These are phyloP conservation scores for Watsonalla cultraria DNA, from an alignment of 2,888 invertebrate species.

Conservation along the genomic window DNA sequence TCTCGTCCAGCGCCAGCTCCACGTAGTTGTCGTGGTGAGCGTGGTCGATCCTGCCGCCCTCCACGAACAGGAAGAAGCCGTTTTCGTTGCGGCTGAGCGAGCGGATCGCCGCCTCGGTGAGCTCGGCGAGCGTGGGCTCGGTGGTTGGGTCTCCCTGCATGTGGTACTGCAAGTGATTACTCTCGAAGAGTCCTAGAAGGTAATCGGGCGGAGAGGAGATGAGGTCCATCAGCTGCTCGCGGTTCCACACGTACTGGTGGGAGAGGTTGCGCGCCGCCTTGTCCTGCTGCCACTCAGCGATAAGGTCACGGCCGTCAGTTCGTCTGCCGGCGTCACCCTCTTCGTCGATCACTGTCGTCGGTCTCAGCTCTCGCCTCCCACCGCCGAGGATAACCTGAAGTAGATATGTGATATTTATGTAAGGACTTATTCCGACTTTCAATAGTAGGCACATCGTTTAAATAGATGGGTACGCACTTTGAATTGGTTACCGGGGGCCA, in stretches of 20 bases:
- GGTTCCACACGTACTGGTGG: slow-evolving; percentile 77
- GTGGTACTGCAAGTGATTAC: slow-evolving; percentile 81
- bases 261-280: slow-evolving; percentile 47
- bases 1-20: slow-evolving; percentile 82
- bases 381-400: slow-evolving; percentile 85
- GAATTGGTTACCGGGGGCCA: slow-evolving; percentile 80
- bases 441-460: too few relatives aligned
- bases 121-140: slow-evolving; percentile 80
- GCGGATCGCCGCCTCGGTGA: slow-evolving; percentile 81
- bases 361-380: slow-evolving; percentile 81
- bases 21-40: slow-evolving; percentile 80
- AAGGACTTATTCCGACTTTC: too few relatives aligned
- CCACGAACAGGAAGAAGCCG: slow-evolving; percentile 87
- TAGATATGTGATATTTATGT: too few relatives aligned
- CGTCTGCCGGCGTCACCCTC: slow-evolving; percentile 63
- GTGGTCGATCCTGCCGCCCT: slow-evolving; percentile 81
- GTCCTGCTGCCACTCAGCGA: slow-evolving; percentile 80
- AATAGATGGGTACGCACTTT: slow-evolving; percentile 73
- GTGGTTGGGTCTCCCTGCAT: slow-evolving; percentile 57
- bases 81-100: slow-evolving; percentile 79
- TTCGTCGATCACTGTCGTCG: slow-evolving; percentile 66
- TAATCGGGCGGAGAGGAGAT: slow-evolving; percentile 74
- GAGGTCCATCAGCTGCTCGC: slow-evolving; percentile 68
- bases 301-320: slow-evolving; percentile 79
- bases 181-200: slow-evolving; percentile 25